Conservation (phyloP, 2,888 invertebrate genomes). For the Euplexia lucipara region DNA sequence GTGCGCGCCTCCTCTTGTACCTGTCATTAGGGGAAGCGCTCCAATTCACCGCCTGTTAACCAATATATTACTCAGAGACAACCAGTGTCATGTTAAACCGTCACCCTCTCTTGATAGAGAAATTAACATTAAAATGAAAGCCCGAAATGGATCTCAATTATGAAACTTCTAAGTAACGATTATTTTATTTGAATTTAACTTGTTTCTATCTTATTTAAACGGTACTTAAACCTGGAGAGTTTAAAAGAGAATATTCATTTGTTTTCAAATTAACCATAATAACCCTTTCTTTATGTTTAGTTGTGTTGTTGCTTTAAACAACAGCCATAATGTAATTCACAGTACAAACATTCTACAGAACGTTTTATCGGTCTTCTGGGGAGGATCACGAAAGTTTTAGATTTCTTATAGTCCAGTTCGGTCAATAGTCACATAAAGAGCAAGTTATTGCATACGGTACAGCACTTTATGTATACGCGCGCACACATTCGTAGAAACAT, state of each 20-base stretch:
- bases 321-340: conserved; percentile 55
- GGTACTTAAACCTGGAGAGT: conserved; percentile 18
- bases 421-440: conserved; percentile 68
- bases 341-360: conserved; percentile 62
- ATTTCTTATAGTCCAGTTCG: conserved; percentile 66
- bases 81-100: conserved; percentile 18
- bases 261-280: conserved; percentile 47
- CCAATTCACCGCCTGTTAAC: conserved; percentile 44
- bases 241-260: conserved; percentile 30
- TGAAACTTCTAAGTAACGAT: conserved; percentile 17
- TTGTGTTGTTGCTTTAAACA: conserved; percentile 55
- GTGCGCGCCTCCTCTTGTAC: conserved; percentile 55
- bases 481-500: conserved; percentile 44
- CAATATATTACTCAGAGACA: conserved; percentile 47
- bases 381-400: conserved; percentile 67
- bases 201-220: conserved; percentile 23
- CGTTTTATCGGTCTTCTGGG: conserved; percentile 70
- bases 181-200: conserved; percentile 28
- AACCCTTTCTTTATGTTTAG: conserved; percentile 50
- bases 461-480: conserved; percentile 51
- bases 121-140: conserved; percentile 8
- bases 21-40: conserved; percentile 53
- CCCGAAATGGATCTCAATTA: conserved; percentile 5
- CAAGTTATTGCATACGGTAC: conserved; percentile 62
- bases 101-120: conserved; percentile 1